Evolutionary conservation across 2,113 vertebrate genomes (phyloP), one percentile per base, ranked within the genome.

Genomic region (Leptocoma aspasia): DNA sequence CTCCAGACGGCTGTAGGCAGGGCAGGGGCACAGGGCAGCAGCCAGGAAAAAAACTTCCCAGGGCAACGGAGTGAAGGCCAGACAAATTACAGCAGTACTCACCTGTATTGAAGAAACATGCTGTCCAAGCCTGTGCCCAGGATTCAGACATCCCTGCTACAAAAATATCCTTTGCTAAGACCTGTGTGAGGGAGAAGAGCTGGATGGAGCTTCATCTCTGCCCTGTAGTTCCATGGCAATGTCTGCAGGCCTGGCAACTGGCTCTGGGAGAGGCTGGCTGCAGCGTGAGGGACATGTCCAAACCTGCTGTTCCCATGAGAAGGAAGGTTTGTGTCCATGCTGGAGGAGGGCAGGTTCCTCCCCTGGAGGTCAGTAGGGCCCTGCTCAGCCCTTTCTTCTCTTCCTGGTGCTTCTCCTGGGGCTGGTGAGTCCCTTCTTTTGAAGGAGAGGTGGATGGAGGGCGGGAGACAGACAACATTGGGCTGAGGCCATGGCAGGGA

Each of bases 301-400:
- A 86, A 66, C 94, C 49, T 92, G 94, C 70, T 0, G 39, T 96
- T 94, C 73, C 92, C 90, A 96, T 79, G 88, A 90, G 31, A 80
- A 96, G 56, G 13, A 47, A 64, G n/a, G 88, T 92, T 95, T 96
- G 80, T 52, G 82, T 84, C 28, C 0, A 0, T 47, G 42, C 15
- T 20, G 2, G 1, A n/a, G 26, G 20, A 90, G 37, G 37, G 33
- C 45, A 90, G 4, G 42, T 64, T 89, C n/a, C 30, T 76, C 31
- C 42, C 41, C 44, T n/a, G 35, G 76, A 4, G 22, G 75, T 57
- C 84, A 79, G 71, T 44, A 64, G 42, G 26, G 71, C 42, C 20
- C 69, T 15, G 37, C 12, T 95, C 47, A 77, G 75, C 45, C 26
- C 19, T 54, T 73, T 85, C 44, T 82, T 31, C 53, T 82, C 86